Conservation (phyloP, 2,113 vertebrate species). For the Pollachius pollachius region DNA sequence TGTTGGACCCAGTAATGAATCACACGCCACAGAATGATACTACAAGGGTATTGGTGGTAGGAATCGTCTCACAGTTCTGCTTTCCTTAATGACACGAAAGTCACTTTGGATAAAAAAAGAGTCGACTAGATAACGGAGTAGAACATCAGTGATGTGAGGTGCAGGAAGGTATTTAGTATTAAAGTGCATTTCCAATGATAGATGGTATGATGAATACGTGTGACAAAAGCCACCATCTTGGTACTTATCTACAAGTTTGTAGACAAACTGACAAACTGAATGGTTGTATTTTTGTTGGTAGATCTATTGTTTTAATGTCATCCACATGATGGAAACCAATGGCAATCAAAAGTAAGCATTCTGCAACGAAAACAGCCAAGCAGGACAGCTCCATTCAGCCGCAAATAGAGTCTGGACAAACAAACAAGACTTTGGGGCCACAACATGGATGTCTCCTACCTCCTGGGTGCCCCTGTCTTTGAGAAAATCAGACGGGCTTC, state of each 20-base stretch:
- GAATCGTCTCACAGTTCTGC: too few relatives aligned
- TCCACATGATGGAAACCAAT: conserved; percentile 9
- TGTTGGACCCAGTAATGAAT: background rate
- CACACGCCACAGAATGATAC: background rate
- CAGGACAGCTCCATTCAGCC: conserved; percentile 24
- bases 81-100: too few relatives aligned
- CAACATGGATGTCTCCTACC: conserved; percentile 48
- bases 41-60: too few relatives aligned
- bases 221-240: too few relatives aligned
- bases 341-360: background rate
- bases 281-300: background rate
- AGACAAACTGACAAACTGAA: too few relatives aligned
- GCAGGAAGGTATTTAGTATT: too few relatives aligned
- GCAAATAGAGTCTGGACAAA: conserved; percentile 33
- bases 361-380: background rate
- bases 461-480: conserved; percentile 49
- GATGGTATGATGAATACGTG: background rate
- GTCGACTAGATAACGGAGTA: too few relatives aligned
- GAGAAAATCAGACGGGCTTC: conserved; percentile 62
- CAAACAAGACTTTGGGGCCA: conserved; percentile 45
- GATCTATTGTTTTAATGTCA: conserved; percentile 28
- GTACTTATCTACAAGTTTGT: too few relatives aligned
- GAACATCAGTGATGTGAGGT: too few relatives aligned
- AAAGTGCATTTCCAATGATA: background rate
- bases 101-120: too few relatives aligned